Conservation (phyloP, 2,797 vertebrate genomes). For the Lutjanus campechanus region DNA sequence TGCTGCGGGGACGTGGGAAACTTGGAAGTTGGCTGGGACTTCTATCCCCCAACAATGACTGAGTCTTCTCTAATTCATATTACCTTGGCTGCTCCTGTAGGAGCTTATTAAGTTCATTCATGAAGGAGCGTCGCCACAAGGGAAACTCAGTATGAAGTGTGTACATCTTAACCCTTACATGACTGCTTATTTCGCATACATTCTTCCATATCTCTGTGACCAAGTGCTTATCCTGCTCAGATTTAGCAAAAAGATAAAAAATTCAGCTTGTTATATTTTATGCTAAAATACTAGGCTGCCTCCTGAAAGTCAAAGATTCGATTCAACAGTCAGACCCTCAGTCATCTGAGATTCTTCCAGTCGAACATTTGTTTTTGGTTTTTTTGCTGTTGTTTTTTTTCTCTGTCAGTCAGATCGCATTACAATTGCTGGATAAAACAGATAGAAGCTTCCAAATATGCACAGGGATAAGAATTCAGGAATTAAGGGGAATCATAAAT, state of each 20-base stretch:
- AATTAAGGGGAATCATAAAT: too few relatives aligned
- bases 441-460: too few relatives aligned
- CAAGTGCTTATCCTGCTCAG: background rate
- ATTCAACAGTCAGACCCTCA: too few relatives aligned
- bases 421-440: too few relatives aligned
- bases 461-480: too few relatives aligned
- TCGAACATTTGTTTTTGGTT: too few relatives aligned
- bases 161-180: background rate
- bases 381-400: too few relatives aligned
- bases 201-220: background rate
- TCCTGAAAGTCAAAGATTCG: too few relatives aligned
- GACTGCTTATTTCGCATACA: background rate
- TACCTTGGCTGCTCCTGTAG: slow-evolving; percentile 16
- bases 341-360: too few relatives aligned
- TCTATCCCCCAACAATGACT: slow-evolving; percentile 46
- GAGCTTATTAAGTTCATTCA: slow-evolving; percentile 34
- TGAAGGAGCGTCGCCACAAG: background rate
- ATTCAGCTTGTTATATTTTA: background rate
- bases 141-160: slow-evolving; percentile 9
- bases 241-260: background rate
- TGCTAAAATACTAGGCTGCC: background rate
- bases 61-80: slow-evolving; percentile 35
- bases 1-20: slow-evolving; percentile 56
- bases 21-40: slow-evolving; percentile 41
- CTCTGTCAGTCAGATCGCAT: too few relatives aligned